Conservation (phyloP, 2,113 vertebrate species). For the Calonectris borealis region DNA sequence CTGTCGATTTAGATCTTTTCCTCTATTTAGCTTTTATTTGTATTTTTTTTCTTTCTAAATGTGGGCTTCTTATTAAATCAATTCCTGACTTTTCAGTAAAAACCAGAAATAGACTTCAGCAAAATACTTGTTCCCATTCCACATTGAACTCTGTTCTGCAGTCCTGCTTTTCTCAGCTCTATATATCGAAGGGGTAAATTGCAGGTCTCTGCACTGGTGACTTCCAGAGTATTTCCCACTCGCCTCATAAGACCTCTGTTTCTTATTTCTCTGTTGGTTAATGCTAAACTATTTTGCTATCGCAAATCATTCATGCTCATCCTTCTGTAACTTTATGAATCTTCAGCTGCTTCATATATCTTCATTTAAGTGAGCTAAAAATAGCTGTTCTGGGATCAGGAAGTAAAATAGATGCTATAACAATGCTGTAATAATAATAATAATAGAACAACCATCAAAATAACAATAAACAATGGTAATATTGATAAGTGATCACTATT, state of each 20-base stretch:
- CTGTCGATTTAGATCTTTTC: not conserved
- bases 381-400: constrained; percentile 13
- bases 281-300: constrained; percentile 34
- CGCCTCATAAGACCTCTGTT: not conserved
- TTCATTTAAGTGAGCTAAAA: constrained; percentile 52
- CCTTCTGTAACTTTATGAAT: constrained; percentile 58
- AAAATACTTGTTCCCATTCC: not conserved
- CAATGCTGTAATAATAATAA: not conserved
- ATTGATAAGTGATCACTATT: not conserved
- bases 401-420: not conserved
- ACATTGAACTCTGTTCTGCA: not conserved
- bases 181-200: not conserved
- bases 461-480: not conserved
- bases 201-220: not conserved
- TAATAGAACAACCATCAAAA: not conserved
- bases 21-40: not conserved
- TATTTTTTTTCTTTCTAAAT: not conserved
- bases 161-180: not conserved
- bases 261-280: constrained; percentile 51
- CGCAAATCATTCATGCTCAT: constrained; percentile 36
- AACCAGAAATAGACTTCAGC: not conserved
- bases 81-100: not conserved
- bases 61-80: not conserved
- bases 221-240: not conserved
- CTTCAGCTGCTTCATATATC: constrained; percentile 56